Evolutionary conservation across 2,888 invertebrate species (phyloP), one percentile per base, ranked within the genome.

Genomic region (Tricholauxania praeusta): DNA sequence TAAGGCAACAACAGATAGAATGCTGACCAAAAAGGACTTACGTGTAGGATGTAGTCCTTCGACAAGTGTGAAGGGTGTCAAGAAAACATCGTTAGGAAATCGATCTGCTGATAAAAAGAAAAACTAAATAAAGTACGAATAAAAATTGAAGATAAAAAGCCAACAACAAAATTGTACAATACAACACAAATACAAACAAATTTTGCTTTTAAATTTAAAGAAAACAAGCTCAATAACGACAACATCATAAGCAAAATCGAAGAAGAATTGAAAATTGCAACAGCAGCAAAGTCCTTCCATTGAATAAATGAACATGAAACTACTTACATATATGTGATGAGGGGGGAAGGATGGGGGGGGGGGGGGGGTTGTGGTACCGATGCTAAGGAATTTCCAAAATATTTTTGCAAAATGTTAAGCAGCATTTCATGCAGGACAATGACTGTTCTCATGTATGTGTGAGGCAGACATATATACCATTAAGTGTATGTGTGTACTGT

Each of bases 221-320:
- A 74, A 73, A 75, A 71, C 78, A 79, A 81, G 80, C 80, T 78
- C 77, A 76, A 78, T 77, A 79, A 59, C 60, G 68, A 47, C 52
- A 51, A 59, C 66, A 52, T 52, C 71, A 75, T 79, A 77, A 78
- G 79, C 77, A 78, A 82, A 76, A 78, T 79, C 78, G 78, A 81
- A 80, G 80, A 17, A 28, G 49, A 47, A 19, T 51, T 52, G 17
- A 15, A 62, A 53, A 67, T 39, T 17, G 39, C 52, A 8, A 68
- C 7, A 60, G 59, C 60, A 57, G 28, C 28, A 62, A 67, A 70
- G 48, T 49, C 52, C 19, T 53, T 71, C 47, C 53, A 65, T 67
- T 59, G 39, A 28, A 66, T 15, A 53, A 66, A 39, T 10, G 7
- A 32, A 32, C 32, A n/a, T n/a, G 28, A 28, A 28, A 28, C 3